phyloP scores from a whole-genome alignment of 2,797 vertebrate genomes.

The Molossus molossus region DNA sequence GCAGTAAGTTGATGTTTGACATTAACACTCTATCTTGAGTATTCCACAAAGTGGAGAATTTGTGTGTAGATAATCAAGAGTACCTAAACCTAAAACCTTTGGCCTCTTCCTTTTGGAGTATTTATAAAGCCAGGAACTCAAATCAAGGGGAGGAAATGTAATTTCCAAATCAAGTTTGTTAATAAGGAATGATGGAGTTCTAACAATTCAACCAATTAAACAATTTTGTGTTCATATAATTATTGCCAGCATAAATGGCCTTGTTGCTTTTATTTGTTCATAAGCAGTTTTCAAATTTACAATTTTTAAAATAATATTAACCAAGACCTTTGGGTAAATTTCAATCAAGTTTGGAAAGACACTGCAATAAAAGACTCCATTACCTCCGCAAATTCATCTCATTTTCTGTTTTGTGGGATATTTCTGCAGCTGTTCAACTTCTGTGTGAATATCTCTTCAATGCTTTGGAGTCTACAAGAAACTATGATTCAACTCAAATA shows the following conservation, averaged over 20 bases:
- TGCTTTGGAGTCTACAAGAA: slow-evolving; percentile 59
- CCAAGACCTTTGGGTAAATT: slow-evolving; percentile 79
- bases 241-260: slow-evolving; percentile 62
- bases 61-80: slow-evolving; percentile 1
- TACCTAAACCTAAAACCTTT: not conserved
- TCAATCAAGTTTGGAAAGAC: slow-evolving; percentile 75
- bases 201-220: slow-evolving; percentile 69
- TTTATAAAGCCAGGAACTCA: slow-evolving; percentile 65
- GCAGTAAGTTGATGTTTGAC: slow-evolving; percentile 9
- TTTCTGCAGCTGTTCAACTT: slow-evolving; percentile 72
- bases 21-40: not conserved
- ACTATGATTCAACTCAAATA: slow-evolving; percentile 64
- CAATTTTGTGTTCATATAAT: slow-evolving; percentile 70
- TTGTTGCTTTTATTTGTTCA: slow-evolving; percentile 79
- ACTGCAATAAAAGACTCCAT: slow-evolving; percentile 74
- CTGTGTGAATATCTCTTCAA: slow-evolving; percentile 68
- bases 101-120: slow-evolving; percentile 38
- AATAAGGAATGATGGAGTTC: slow-evolving; percentile 64
- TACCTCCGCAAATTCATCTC: slow-evolving; percentile 77
- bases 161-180: slow-evolving; percentile 60
- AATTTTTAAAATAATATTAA: slow-evolving; percentile 66
- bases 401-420: slow-evolving; percentile 69
- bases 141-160: slow-evolving; percentile 55
- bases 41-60: slow-evolving; percentile 7
- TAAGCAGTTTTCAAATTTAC: slow-evolving; percentile 70